Evolutionary conservation across 64 coral and sea anemone genomes (phyloP), one percentile per base, ranked within the genome.

Genomic region (Hydrozoanthus tunicans): DNA sequence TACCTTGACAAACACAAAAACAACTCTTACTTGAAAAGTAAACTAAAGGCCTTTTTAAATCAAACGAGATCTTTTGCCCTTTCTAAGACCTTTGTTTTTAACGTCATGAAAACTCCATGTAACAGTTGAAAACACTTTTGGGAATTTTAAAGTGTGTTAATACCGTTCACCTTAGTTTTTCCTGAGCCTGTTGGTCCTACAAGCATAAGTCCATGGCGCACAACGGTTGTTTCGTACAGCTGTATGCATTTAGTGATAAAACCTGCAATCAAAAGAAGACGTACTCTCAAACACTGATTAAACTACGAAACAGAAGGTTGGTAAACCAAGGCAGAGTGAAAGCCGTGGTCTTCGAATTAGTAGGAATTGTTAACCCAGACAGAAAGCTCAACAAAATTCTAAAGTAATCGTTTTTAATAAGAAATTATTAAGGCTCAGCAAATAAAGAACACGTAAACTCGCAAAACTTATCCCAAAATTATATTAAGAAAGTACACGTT

Each of bases 161-260:
- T 54, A 17, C 10, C 51, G 53, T 20, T 80, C 23, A 93, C 94
- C 86, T 77, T 86, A 79, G 97, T 99, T 92, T 99, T 99, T 53
- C 97, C 97, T 20, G 97, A 99, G 5, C 97, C 97, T 75, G 97
- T 99, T 56, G 97, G 97, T 12, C 97, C 97, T 7, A 99, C 97
- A 66, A 99, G 91, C 97, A 99, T 99, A 51, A 99, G 92, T 9
- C 97, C 97, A 86, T 99, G 97, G 7, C 97, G 94, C 13, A 99
- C 97, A 10, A 99, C 97, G 13, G 97, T 99, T 51, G 97, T 99
- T 90, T 99, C 97, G 54, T 94, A 99, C 23, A 99, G 53, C 90
- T 99, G 97, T 15, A 99, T 99, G 23, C 94, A 96, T 73, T 99
- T 99, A 43, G 97, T 99, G 43, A 99, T 94, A 85, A 99, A 99